These are phyloP conservation scores for Australoheros scitulus DNA, from an alignment of 2,113 vertebrate genomes.

Conservation along the genomic window DNA sequence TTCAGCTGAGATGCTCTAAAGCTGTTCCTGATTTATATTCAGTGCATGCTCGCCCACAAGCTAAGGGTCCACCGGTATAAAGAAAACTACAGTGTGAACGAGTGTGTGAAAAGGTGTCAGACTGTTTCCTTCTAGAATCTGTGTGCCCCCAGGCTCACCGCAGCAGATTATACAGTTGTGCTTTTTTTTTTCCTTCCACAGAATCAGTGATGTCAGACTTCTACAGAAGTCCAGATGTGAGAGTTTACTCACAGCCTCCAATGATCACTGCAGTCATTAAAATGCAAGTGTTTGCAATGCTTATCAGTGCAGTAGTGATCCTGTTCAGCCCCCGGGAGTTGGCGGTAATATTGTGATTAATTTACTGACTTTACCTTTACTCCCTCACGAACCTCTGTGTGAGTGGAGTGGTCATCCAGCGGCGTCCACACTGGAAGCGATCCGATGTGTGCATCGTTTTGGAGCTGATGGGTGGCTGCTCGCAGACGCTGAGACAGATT, in stretches of 20 bases:
- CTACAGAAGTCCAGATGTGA: background rate
- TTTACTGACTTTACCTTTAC: background rate
- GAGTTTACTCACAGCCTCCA: background rate
- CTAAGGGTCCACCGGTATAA: background rate
- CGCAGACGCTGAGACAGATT: too few species aligned
- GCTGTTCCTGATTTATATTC: background rate
- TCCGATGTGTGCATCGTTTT: too few species aligned
- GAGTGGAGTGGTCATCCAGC: background rate
- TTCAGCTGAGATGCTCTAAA: background rate
- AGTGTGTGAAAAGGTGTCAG: constrained; percentile 30
- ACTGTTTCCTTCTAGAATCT: background rate
- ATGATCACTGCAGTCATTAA: background rate
- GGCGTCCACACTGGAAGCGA: too few species aligned
- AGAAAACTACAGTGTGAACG: background rate
- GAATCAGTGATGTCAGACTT: background rate
- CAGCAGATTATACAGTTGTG: background rate
- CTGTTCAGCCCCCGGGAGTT: background rate
- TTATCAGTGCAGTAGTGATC: background rate
- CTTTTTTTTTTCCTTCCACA: background rate
- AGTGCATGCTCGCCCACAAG: background rate
- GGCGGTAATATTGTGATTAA: background rate
- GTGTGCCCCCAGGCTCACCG: constrained; percentile 1
- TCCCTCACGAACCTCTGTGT: background rate
- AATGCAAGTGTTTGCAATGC: background rate
- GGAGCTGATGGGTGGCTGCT: too few species aligned